phyloP scores from a whole-genome alignment of 2,113 vertebrate genomes.

The Pseudorectes ferrugineus region DNA sequence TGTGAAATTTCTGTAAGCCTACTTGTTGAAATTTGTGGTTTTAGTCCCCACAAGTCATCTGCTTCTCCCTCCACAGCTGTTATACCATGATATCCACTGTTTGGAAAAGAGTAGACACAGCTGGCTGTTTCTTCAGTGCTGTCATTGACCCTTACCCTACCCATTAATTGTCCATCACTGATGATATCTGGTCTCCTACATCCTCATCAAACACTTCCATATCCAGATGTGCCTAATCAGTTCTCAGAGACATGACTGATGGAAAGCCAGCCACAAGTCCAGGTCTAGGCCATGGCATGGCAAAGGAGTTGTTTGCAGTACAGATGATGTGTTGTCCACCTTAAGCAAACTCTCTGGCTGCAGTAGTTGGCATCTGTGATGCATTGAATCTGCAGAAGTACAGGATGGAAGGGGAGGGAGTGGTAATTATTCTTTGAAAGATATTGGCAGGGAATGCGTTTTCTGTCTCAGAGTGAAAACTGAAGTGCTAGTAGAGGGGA shows the following conservation, averaged over 20 bases:
- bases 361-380: not conserved
- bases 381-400: not conserved
- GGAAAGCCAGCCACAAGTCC: not conserved
- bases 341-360: not conserved
- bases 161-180: constrained; percentile 4
- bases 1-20: not conserved
- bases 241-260: not conserved
- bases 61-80: not conserved
- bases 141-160: not conserved
- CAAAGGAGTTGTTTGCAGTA: not conserved
- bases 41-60: not conserved
- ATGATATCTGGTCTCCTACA: not conserved
- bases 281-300: not conserved
- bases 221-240: not conserved
- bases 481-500: not conserved
- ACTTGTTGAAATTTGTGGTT: not conserved
- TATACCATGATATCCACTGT: not conserved
- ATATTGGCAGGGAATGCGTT: not conserved
- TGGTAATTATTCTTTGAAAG: not conserved
- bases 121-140: not conserved
- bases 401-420: not conserved
- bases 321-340: not conserved
- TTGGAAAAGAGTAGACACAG: not conserved
- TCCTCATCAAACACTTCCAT: not conserved
- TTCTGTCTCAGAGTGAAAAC: not conserved